Evolutionary conservation across 2,113 vertebrate genomes (phyloP).

Genomic region (Anarhynchus alexandrinus): DNA sequence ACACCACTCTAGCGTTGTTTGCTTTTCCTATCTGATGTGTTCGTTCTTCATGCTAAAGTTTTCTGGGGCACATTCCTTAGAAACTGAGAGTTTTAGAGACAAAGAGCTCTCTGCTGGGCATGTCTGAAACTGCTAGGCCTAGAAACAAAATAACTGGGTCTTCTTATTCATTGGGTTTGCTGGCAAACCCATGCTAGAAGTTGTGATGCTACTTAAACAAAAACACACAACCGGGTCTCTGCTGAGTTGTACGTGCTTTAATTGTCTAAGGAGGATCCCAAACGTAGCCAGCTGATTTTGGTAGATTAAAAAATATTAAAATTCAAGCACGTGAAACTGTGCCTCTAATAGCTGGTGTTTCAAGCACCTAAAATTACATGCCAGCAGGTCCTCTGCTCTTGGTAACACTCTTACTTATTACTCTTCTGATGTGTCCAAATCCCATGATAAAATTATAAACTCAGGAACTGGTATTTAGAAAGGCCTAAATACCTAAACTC

Average conservation of each 20-base stretch:
- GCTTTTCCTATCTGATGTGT: neutral
- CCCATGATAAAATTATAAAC: neutral
- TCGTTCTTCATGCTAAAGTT: neutral
- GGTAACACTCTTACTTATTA: neutral
- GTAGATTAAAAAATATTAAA: neutral
- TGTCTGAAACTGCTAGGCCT: neutral
- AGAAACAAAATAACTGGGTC: neutral
- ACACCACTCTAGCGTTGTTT: neutral
- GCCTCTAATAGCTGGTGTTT: neutral
- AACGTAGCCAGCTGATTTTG: neutral
- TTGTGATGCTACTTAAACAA: neutral
- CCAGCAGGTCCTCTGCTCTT: neutral
- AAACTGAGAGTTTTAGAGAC: neutral
- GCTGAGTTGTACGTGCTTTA: neutral
- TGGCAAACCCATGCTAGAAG: neutral
- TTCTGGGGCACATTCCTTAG: neutral
- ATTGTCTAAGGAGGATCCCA: neutral
- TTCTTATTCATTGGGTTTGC: neutral
- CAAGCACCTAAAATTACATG: neutral
- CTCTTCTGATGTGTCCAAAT: neutral
- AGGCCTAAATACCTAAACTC: neutral
- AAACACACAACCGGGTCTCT: neutral
- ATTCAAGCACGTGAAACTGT: neutral
- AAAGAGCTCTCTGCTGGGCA: neutral
- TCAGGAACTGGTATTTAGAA: neutral